Base-by-base conservation (phyloP, 2,797 vertebrate species). In the Denticeps clupeoides region DNA sequence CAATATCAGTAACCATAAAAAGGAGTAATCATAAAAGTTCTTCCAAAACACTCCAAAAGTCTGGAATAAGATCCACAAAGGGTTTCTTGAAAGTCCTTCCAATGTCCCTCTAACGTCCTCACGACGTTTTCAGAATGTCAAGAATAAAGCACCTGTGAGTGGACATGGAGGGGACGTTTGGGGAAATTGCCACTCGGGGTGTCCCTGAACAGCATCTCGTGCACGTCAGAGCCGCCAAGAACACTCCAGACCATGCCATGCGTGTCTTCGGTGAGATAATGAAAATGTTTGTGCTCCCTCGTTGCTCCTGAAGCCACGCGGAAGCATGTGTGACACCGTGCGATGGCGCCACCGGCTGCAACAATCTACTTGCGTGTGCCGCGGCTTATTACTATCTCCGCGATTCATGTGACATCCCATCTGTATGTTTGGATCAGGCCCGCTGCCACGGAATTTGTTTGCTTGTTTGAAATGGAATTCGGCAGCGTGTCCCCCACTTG, bases 391-490 rank as follows among this genome's bases (percentile, higher is more conserved):
- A 37, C 37, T 19, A 19, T 37, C 16, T 9, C 16, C 15, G 7
- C 10, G 33, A 37, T 37, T 19, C 16, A 19, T 37, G 33, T 18
- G 33, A 37, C 33, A 37, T 16, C 16, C 7, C 13, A 13, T 16
- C 32, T 35, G 33, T 37, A 33, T 37, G 8, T 37, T 37, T 37
- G 10, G 27, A 28, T n/a, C 4, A 10, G 27, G 27, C 26, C 26
- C 26, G 28, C 27, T 37, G 33, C 16, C 8, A 1, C 37, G 7
- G 1, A 19, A 37, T 19, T 37, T 37, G 16, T 37, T 37, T 37
- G 37, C 16, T 37, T 16, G 7, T 37, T 37, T 37, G 33, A 37
- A 37, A 37, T 37, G 16, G 33, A 37, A 18, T 37, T 37, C 37
- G 8, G 16, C 16, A 37, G 18, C 4, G 16, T 7, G 15, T 16